Conservation (phyloP, 2,113 vertebrate genomes). For the Marcusenius ussheri region DNA sequence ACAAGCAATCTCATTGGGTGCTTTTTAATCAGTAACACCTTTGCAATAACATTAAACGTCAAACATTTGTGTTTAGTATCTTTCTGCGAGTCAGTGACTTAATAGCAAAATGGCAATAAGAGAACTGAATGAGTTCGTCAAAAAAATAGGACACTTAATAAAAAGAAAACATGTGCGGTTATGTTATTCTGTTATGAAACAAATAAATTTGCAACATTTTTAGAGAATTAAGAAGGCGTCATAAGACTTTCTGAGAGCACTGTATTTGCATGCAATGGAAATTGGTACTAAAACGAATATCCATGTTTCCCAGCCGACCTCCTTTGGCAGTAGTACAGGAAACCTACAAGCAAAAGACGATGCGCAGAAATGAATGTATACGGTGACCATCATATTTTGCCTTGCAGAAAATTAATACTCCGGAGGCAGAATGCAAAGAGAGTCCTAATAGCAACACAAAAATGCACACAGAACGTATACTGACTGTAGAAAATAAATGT, state of each 20-base stretch:
- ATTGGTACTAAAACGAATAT: not conserved
- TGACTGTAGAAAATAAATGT: not conserved
- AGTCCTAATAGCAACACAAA: not conserved
- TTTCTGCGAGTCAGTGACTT: not conserved
- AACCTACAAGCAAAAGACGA: constrained; percentile 41
- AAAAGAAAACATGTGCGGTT: not conserved
- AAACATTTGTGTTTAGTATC: not conserved
- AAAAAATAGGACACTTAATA: not conserved
- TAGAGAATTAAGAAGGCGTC: not conserved
- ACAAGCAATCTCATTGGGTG: not conserved
- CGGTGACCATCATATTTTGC: not conserved
- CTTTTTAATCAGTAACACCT: not conserved
- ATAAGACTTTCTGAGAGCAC: not conserved
- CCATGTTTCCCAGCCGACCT: not conserved
- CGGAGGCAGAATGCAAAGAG: not conserved
- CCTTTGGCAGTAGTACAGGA: constrained; percentile 3
- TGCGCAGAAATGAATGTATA: not conserved
- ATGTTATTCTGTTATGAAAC: not conserved
- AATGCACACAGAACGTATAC: not conserved
- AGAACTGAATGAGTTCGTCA: not conserved
- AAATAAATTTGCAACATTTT: not conserved
- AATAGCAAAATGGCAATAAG: not conserved
- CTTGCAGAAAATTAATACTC: not conserved
- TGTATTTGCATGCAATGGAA: not conserved
- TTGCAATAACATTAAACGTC: not conserved